These are phyloP conservation scores for Ophraella communa DNA, from an alignment of 2,888 invertebrate species.

Conservation along the genomic window DNA sequence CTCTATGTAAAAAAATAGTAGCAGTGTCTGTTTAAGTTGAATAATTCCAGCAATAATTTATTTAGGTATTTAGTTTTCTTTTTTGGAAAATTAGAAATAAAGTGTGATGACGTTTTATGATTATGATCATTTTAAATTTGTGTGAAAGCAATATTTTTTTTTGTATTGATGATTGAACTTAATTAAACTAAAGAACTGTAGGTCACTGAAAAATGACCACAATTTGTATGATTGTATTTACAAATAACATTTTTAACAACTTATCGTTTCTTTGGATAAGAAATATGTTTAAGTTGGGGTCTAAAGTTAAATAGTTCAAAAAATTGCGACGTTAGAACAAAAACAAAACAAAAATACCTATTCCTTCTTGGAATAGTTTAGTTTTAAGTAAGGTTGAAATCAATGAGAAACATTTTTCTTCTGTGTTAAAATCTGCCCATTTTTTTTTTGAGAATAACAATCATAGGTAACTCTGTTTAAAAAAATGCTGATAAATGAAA, in stretches of 20 bases:
- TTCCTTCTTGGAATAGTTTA: not conserved
- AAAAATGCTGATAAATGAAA: no score
- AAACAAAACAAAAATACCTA: not conserved
- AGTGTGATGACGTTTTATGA: no score
- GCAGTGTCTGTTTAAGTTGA: not conserved
- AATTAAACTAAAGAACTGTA: not conserved
- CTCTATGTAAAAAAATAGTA: not conserved
- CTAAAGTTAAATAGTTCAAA: not conserved
- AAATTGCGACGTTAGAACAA: not conserved
- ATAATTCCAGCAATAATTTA: not conserved
- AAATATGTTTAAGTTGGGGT: constrained; percentile 14
- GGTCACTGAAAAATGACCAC: not conserved
- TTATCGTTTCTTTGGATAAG: constrained; percentile 18
- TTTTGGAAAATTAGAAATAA: not conserved
- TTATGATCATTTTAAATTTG: no score
- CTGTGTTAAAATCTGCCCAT: not conserved
- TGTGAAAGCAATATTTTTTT: no score
- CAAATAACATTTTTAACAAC: not conserved
- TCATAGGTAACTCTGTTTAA: no score
- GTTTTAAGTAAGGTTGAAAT: not conserved
- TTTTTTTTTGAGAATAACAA: no score
- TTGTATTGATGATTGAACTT: not conserved
- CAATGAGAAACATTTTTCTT: not conserved
- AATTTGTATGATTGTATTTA: not conserved
- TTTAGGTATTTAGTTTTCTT: not conserved